Evolutionary conservation across 2,888 invertebrate species (phyloP).

Genomic region (Drosophila meridiana): DNA sequence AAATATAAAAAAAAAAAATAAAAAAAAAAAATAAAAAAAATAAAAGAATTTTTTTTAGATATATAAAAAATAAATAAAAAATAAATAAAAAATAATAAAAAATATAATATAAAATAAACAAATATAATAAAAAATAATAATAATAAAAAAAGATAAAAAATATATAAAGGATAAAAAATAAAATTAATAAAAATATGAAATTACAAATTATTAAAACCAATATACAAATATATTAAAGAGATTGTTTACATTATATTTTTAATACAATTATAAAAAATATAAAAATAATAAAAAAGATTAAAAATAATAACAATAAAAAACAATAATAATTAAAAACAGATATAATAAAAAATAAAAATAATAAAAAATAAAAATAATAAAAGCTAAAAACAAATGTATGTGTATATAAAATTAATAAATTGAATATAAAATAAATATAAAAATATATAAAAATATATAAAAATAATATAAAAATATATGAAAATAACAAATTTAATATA

Average conservation of each 20-base stretch:
- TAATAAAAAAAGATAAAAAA: too few relatives aligned
- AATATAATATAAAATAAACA: too few relatives aligned
- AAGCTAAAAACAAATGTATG: too few relatives aligned
- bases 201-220: not conserved
- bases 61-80: not conserved
- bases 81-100: slow-evolving; percentile 22
- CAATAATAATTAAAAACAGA: not conserved
- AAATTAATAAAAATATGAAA: not conserved
- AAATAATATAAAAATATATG: not conserved
- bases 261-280: not conserved
- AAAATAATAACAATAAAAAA: not conserved
- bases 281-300: not conserved
- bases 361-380: not conserved
- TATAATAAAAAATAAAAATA: not conserved
- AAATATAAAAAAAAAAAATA: not conserved
- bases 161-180: slow-evolving; percentile 21
- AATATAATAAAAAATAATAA: too few relatives aligned
- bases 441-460: slow-evolving; percentile 8
- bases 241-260: not conserved
- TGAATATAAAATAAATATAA: slow-evolving; percentile 20
- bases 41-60: too few relatives aligned
- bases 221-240: not conserved
- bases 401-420: not conserved
- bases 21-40: not conserved
- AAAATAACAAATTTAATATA: not conserved